Evolutionary conservation across 1,140 invertebrate genomes (phyloP).

Genomic region (Bombus pyrosoma): DNA sequence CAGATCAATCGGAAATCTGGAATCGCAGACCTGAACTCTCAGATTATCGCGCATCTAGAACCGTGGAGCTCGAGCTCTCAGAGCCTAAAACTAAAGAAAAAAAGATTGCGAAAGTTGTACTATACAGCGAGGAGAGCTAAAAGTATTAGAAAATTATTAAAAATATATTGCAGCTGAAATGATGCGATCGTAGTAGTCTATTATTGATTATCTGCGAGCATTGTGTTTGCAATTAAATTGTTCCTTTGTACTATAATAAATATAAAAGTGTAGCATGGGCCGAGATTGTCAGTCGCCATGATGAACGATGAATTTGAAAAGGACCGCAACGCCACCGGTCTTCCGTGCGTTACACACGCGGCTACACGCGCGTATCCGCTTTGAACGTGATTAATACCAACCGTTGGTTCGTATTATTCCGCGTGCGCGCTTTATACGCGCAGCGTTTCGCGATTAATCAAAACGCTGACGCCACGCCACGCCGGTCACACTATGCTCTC

Average conservation of each 20-base stretch:
- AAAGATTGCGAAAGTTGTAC: too few species aligned
- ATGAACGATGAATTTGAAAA: constrained; percentile 38
- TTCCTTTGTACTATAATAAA: not conserved
- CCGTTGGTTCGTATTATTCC: constrained; percentile 13
- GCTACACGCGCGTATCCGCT: constrained; percentile 5
- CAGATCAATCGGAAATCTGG: too few species aligned
- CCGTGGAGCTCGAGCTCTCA: too few species aligned
- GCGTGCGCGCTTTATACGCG: not conserved
- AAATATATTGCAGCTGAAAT: too few species aligned
- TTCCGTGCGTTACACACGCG: not conserved
- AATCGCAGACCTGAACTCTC: too few species aligned
- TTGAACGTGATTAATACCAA: constrained; percentile 44
- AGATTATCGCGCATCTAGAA: too few species aligned
- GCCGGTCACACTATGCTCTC: not conserved
- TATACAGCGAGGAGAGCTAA: too few species aligned
- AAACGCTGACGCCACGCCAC: constrained; percentile 14
- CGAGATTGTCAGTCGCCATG: not conserved
- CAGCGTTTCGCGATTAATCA: constrained; percentile 22
- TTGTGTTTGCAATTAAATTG: too few species aligned
- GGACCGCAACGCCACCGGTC: constrained; percentile 8
- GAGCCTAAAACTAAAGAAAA: too few species aligned
- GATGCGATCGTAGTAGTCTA: too few species aligned
- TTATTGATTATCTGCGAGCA: too few species aligned
- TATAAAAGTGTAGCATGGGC: not conserved
- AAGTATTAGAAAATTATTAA: too few species aligned